Evolutionary conservation across 2,797 vertebrate species (phyloP), one percentile per base, ranked within the genome.

Genomic region (Sitta carolinensis): DNA sequence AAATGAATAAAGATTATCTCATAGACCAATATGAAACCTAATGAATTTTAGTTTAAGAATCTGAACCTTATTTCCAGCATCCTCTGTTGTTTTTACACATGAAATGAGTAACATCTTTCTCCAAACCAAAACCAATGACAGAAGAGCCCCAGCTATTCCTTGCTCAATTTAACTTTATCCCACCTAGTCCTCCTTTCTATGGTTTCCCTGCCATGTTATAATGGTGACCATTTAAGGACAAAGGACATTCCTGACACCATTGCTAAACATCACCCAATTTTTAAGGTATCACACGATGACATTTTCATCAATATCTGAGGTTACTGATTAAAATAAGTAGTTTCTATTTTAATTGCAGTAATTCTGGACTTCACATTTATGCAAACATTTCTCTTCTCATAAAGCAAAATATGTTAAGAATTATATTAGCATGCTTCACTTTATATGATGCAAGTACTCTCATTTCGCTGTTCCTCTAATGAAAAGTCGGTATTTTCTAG

Each of bases 401-500:
- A 12, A 29, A 76, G 2, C 15, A 79, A 79, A 85, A 32, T 48
- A 18, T 43, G 38, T 45, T 48, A 82, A 84, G 85, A 38, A 51
- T 89, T 7, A 64, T 42, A 67, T 59, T 84, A 59, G 30, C 20
- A 51, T 77, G 26, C 6, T 48, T 72, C 3, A 1, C 7, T 91
- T 90, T 66, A 82, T 78, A 59, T 42, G 2, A 82, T 69, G 70
- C 89, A 54, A 90, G 8, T 52, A 59, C 43, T 61, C 94, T 75
- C 21, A 50, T 73, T 90, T 92, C 74, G 7, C 84, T 87, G 70
- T 34, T 76, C 7, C 5, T 77, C 11, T 90, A 86, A 92, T 54
- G 36, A 95, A 95, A 68, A 86, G 13, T 57, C 51, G 94, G 8
- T 70, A 47, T 88, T 93, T 91, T 94, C 84, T 59, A 88, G 85